These are phyloP conservation scores for Melanostigma gelatinosum DNA, from an alignment of 2,113 vertebrate genomes.

Conservation along the genomic window DNA sequence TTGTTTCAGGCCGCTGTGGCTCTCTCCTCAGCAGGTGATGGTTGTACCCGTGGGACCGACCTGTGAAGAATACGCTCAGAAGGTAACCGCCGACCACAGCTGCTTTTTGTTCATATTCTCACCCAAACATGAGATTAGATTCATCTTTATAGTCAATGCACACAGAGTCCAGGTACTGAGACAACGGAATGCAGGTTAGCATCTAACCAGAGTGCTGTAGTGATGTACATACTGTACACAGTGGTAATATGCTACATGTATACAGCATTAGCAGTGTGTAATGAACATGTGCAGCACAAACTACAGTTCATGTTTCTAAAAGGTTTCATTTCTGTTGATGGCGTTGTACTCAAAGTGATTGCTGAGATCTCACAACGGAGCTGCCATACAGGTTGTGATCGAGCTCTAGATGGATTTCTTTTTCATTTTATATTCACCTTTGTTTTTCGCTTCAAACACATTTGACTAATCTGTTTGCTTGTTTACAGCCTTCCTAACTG, in stretches of 20 bases:
- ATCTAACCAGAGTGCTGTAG: not conserved
- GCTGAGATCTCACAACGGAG: not conserved
- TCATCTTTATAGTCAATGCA: not conserved
- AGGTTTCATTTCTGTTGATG: too few species aligned
- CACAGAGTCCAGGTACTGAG: not conserved
- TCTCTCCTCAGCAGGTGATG: conserved; percentile 97
- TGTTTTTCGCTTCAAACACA: not conserved
- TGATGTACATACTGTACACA: not conserved
- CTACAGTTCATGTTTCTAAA: too few species aligned
- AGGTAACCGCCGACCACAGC: conserved; percentile 79
- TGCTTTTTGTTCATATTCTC: not conserved
- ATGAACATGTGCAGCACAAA: too few species aligned
- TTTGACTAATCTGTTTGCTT: not conserved
- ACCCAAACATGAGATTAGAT: not conserved
- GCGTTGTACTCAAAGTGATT: not conserved
- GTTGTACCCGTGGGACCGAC: conserved; percentile 94
- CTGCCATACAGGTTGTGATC: not conserved
- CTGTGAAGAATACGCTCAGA: conserved; percentile 94
- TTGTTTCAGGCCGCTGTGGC: conserved; percentile 92
- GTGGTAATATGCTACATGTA: not conserved
- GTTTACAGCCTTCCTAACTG: not conserved
- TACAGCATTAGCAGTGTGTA: too few species aligned
- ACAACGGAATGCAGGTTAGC: not conserved
- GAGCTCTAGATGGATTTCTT: not conserved
- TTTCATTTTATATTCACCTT: not conserved